Percentiles rank a stretch among this genome's conserved stretches.
Conservation (phyloP, 2,888 invertebrate genomes). For the Apamea anceps region DNA sequence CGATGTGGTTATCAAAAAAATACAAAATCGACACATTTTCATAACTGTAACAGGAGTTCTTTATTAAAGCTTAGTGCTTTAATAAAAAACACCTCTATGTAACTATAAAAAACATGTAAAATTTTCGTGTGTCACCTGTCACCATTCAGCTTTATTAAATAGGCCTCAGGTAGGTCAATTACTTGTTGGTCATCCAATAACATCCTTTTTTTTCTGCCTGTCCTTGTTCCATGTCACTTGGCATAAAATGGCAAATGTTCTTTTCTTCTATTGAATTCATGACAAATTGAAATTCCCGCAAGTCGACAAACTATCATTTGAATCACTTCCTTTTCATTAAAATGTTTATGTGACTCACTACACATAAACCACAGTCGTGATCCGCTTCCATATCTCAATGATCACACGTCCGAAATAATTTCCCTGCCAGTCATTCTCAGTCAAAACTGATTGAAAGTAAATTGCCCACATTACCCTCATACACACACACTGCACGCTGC, state of each 20-base stretch:
- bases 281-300: not conserved
- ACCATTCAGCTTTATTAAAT: not conserved
- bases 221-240: not conserved
- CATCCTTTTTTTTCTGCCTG: not conserved
- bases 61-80: no score
- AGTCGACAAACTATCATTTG: not conserved
- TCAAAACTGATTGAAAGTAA: constrained; percentile 67
- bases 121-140: no score
- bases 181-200: not conserved
- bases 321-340: not conserved
- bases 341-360: not conserved
- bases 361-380: not conserved
- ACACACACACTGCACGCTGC: constrained; percentile 12
- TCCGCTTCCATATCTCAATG: constrained; percentile 1
- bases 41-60: no score
- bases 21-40: not conserved
- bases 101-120: no score
- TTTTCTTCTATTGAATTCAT: not conserved
- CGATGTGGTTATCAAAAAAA: no score
- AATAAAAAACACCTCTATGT: no score
- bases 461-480: constrained; percentile 52
- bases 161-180: not conserved
- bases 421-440: constrained; percentile 24
- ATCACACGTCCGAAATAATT: constrained; percentile 8
- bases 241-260: not conserved